Percentiles rank a stretch among this genome's conserved stretches.
These are phyloP conservation scores for Ranitomeya imitator DNA, from an alignment of 2,113 vertebrate genomes.

Conservation along the genomic window DNA sequence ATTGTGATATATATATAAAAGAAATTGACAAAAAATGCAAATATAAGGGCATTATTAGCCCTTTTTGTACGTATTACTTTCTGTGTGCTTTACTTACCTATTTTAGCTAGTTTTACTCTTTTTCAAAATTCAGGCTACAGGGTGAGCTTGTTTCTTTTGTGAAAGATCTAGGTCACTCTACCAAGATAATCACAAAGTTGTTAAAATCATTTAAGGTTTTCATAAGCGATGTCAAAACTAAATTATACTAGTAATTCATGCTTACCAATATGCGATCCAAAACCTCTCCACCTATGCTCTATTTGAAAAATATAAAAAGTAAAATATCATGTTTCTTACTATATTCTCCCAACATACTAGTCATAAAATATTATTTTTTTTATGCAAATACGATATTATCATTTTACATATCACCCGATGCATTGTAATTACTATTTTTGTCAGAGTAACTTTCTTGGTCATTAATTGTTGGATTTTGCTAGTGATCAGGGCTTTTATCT, in stretches of 20 bases:
- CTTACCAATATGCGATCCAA: conserved; percentile 45
- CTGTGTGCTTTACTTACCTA: neutral
- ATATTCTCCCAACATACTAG: neutral
- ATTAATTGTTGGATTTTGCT: no score
- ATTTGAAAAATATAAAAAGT: neutral
- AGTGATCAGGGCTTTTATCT: neutral
- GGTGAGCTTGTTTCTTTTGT: neutral
- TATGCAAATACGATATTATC: neutral
- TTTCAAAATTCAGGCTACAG: neutral
- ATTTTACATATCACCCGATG: neutral
- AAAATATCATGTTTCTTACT: neutral
- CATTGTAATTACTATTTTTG: neutral
- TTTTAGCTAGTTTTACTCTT: neutral
- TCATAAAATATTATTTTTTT: no score
- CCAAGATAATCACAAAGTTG: neutral
- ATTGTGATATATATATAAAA: no score
- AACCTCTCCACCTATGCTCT: conserved; percentile 42
- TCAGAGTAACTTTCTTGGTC: neutral
- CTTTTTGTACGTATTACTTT: neutral
- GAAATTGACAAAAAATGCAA: no score
- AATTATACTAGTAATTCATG: neutral
- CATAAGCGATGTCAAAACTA: neutral
- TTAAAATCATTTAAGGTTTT: neutral
- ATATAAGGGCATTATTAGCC: neutral
- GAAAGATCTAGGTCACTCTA: conserved; percentile 33